Evolutionary conservation across 2,888 invertebrate species (phyloP).

Genomic region (Ochropleura leucogaster): DNA sequence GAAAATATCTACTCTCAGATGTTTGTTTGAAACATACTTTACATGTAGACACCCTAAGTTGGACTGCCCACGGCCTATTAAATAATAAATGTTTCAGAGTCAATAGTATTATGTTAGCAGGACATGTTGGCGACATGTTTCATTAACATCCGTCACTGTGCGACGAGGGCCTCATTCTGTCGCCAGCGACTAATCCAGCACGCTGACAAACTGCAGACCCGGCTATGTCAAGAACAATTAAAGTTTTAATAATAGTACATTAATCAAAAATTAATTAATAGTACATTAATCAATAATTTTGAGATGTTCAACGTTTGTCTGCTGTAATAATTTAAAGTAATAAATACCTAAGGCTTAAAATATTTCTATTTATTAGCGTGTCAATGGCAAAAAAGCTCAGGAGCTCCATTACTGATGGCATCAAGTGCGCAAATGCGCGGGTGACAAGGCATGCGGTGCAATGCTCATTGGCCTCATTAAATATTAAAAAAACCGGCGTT

Average conservation of each 20-base stretch:
- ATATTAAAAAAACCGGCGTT: no score
- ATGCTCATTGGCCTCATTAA: no score
- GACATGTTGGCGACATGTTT: slow-evolving; percentile 6
- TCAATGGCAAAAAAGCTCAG: neutral
- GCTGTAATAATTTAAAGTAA: neutral
- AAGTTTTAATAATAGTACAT: neutral
- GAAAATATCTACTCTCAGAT: no score
- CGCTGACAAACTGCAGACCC: slow-evolving; percentile 20
- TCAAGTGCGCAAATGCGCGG: neutral
- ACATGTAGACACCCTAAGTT: neutral
- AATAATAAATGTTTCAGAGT: neutral
- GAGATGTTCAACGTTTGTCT: neutral
- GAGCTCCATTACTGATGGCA: neutral
- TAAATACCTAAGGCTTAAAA: neutral
- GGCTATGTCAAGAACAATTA: slow-evolving; percentile 19
- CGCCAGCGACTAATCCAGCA: slow-evolving; percentile 9
- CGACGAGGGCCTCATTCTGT: slow-evolving; percentile 36
- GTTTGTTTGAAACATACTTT: neutral
- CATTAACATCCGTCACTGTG: slow-evolving; percentile 47
- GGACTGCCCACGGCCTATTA: neutral
- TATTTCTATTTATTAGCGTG: neutral
- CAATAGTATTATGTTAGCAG: neutral
- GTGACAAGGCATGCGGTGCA: neutral
- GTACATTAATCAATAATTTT: neutral
- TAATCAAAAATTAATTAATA: neutral